Percentiles rank a stretch among this genome's conserved stretches.
Evolutionary conservation across 2,797 vertebrate species (phyloP).

Genomic region (Gymnocypris eckloni): DNA sequence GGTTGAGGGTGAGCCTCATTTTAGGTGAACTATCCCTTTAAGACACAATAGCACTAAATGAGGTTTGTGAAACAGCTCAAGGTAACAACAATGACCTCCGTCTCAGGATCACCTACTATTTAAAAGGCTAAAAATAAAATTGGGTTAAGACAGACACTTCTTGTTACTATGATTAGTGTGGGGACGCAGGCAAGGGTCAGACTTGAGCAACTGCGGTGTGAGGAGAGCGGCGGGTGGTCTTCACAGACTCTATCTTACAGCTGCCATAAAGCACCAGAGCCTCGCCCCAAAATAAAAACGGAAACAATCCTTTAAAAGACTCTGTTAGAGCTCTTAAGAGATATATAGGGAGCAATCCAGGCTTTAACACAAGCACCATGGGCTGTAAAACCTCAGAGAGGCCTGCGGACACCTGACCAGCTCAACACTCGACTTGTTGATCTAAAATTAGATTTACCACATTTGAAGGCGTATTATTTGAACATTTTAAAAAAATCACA

Average conservation of each 20-base stretch:
- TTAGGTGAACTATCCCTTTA: neutral
- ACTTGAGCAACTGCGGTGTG: slow-evolving; percentile 68
- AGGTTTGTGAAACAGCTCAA: slow-evolving; percentile 7
- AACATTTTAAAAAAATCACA: neutral
- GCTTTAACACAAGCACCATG: slow-evolving; percentile 11
- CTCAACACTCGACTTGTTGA: neutral
- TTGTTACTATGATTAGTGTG: slow-evolving; percentile 72
- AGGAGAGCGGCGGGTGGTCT: slow-evolving; percentile 59
- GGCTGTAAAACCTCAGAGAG: neutral
- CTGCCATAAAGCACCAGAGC: slow-evolving; percentile 57
- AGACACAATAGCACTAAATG: slow-evolving; percentile 12
- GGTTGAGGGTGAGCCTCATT: neutral
- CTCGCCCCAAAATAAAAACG: slow-evolving; percentile 49
- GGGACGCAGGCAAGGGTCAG: slow-evolving; percentile 64
- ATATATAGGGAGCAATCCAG: neutral
- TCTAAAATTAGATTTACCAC: neutral
- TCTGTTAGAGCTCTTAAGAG: slow-evolving; percentile 25
- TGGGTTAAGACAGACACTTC: slow-evolving; percentile 71
- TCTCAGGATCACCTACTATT: slow-evolving; percentile 63
- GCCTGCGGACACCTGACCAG: neutral
- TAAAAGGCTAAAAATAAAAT: slow-evolving; percentile 73
- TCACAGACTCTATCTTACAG: slow-evolving; percentile 46
- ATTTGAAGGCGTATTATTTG: neutral
- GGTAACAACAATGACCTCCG: slow-evolving; percentile 33
- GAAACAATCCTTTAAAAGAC: slow-evolving; percentile 20